Percentiles rank a stretch among this genome's conserved stretches.
phyloP scores from a whole-genome alignment of 1,140 invertebrate species.

The Micrasema minimum region DNA sequence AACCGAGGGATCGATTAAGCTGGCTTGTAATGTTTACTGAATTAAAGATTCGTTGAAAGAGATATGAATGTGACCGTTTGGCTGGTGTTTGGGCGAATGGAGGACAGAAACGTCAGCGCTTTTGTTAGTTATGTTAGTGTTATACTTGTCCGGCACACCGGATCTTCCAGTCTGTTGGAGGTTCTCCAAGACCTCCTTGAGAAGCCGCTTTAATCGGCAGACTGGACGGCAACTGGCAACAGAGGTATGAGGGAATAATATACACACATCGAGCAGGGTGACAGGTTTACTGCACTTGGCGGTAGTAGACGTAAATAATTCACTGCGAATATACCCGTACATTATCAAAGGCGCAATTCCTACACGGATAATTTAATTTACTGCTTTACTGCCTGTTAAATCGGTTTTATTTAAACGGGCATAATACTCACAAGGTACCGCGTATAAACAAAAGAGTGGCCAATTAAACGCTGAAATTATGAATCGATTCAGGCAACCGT shows the following conservation, averaged over 20 bases:
- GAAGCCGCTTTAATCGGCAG: constrained; percentile 12
- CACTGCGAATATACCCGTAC: not conserved
- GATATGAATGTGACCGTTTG: not conserved
- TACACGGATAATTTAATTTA: not conserved
- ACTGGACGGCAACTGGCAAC: constrained; percentile 13
- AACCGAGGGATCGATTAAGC: not conserved
- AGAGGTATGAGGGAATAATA: not conserved
- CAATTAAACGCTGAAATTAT: not conserved
- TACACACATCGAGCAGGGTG: not conserved
- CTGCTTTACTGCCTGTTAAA: not conserved
- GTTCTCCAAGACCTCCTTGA: constrained; percentile 15
- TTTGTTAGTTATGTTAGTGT: too few species aligned
- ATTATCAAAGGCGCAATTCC: not conserved
- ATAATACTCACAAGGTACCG: too few species aligned
- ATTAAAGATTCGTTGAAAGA: too few species aligned
- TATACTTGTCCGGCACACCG: not conserved
- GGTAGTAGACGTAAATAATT: not conserved
- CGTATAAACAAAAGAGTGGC: not conserved
- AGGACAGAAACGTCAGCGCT: not conserved
- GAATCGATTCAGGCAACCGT: not conserved
- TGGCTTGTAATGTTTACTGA: too few species aligned
- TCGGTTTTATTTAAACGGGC: not conserved
- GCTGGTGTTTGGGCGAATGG: not conserved
- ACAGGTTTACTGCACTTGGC: constrained; percentile 11
- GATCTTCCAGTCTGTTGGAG: constrained; percentile 11